phyloP scores from a whole-genome alignment of 2,797 vertebrate species.

The Potorous gilbertii region DNA sequence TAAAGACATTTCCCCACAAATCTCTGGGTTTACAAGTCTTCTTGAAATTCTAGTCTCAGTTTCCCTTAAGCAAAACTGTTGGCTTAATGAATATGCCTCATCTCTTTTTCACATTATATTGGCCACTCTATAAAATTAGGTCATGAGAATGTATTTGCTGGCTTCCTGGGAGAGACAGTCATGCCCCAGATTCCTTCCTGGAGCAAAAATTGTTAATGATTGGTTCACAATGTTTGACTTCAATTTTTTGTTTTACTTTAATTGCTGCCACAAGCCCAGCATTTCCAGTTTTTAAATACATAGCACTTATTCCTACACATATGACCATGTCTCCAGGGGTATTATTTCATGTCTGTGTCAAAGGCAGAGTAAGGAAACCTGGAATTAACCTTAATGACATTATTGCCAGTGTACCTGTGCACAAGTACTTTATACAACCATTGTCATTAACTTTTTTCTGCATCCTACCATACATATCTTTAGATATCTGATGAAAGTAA shows the following conservation, averaged over 20 bases:
- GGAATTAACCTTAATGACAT: neutral
- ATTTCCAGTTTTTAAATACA: neutral
- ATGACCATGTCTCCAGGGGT: neutral
- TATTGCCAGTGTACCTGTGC: neutral
- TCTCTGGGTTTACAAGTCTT: neutral
- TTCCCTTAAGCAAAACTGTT: neutral
- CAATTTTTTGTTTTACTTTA: neutral
- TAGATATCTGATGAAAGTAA: neutral
- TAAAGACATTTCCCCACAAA: neutral
- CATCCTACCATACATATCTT: neutral
- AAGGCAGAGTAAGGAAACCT: neutral
- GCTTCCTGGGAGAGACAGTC: neutral
- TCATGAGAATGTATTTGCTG: neutral
- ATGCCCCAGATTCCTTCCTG: neutral
- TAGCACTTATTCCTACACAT: neutral
- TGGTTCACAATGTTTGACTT: neutral
- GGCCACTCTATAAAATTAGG: neutral
- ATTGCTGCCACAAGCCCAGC: neutral
- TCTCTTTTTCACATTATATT: neutral
- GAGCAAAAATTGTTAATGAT: neutral
- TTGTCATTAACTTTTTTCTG: neutral
- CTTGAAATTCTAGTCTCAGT: neutral
- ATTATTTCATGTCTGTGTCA: neutral
- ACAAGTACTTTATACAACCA: neutral
- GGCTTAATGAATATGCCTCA: neutral